These are phyloP conservation scores for Zonitis immaculata DNA, from an alignment of 2,888 invertebrate genomes.

Conservation along the genomic window DNA sequence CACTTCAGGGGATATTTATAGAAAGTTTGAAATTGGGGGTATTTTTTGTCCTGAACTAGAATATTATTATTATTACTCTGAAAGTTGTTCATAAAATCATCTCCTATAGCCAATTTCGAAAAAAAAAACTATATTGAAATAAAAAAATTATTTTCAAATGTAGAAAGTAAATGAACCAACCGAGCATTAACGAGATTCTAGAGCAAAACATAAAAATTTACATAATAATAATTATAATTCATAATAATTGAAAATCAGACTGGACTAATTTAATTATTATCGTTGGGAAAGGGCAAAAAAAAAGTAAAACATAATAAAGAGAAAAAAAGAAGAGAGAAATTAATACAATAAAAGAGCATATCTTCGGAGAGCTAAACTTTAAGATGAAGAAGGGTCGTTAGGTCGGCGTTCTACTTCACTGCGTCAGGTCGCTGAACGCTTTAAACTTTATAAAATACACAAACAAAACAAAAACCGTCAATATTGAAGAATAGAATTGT, in stretches of 20 bases:
- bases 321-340: neutral
- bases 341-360: neutral
- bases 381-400: slow-evolving; percentile 4
- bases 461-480: too few species aligned
- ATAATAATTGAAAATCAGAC: too few species aligned
- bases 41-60: too few species aligned
- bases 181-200: neutral
- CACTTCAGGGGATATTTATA: too few species aligned
- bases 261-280: too few species aligned
- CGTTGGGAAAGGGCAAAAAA: too few species aligned
- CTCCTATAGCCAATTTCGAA: neutral
- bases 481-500: neutral
- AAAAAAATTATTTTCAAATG: neutral
- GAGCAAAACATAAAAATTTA: neutral
- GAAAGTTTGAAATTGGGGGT: too few species aligned
- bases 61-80: too few species aligned
- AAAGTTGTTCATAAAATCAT: neutral
- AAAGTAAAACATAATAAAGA: too few species aligned
- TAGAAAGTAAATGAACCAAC: neutral
- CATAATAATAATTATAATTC: neutral
- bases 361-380: neutral
- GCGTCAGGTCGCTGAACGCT: slow-evolving; percentile 4
- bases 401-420: slow-evolving; percentile 4
- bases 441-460: neutral
- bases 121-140: neutral